Evolutionary conservation across 2,797 vertebrate genomes (phyloP).

Genomic region (Danio aesculapii): DNA sequence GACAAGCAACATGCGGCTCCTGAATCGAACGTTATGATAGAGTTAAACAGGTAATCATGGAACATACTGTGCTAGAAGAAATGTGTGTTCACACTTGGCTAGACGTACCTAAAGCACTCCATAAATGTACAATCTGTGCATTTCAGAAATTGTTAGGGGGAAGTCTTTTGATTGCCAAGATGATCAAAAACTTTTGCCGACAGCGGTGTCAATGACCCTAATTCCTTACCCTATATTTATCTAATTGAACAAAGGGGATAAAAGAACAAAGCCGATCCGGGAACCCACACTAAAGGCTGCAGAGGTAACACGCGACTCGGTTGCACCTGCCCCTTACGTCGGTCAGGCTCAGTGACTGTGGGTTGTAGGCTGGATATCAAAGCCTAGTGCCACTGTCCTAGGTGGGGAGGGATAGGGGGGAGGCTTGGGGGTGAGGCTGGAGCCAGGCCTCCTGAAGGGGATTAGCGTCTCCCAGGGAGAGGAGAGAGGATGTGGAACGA

Average conservation of each 20-base stretch:
- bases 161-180: neutral
- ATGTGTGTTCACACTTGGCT: conserved; percentile 6
- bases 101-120: neutral
- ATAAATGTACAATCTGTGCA: neutral
- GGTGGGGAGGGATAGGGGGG: conserved; percentile 22
- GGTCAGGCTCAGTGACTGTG: conserved; percentile 44
- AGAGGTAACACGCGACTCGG: conserved; percentile 21
- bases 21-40: conserved; percentile 40
- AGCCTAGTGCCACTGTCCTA: conserved; percentile 37
- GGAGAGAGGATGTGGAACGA: conserved; percentile 71
- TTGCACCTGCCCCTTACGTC: conserved; percentile 55
- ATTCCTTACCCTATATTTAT: conserved; percentile 43
- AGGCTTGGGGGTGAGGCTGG: conserved; percentile 24
- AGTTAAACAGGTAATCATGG: conserved; percentile 55
- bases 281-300: conserved; percentile 27
- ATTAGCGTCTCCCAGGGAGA: conserved; percentile 71
- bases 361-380: conserved; percentile 53
- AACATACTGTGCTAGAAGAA: conserved; percentile 19
- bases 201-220: conserved; percentile 38
- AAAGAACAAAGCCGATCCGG: conserved; percentile 21
- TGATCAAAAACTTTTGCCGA: conserved; percentile 1
- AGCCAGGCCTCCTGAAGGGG: conserved; percentile 64
- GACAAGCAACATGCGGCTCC: conserved; percentile 31
- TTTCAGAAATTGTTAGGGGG: neutral
- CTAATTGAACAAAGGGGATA: conserved; percentile 46